phyloP scores from a whole-genome alignment of 2,797 vertebrate genomes.

The Neopelma chrysocephalum region DNA sequence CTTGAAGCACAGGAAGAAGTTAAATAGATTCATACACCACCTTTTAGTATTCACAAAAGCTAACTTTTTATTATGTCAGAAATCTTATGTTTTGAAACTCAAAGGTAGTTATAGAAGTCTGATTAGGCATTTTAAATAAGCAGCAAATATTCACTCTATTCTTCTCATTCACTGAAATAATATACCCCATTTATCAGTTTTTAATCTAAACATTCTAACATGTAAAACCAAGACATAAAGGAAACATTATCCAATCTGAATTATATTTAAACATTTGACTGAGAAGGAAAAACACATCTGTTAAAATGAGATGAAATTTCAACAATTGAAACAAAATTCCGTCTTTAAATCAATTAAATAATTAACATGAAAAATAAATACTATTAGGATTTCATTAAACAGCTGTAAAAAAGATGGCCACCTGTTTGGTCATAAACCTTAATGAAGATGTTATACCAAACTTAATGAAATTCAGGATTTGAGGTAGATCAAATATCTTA shows the following conservation, averaged over 20 bases:
- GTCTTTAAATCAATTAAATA: background rate
- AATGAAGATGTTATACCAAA: background rate
- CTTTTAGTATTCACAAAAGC: background rate
- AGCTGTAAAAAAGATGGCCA: background rate
- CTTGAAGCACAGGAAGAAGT: background rate
- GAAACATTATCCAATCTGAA: background rate
- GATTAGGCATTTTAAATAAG: background rate
- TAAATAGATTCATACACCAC: background rate
- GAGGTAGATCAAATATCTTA: background rate
- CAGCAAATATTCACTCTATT: background rate
- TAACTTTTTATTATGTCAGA: background rate
- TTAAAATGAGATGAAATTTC: background rate
- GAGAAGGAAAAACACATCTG: background rate
- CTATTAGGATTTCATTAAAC: background rate
- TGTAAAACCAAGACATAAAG: background rate
- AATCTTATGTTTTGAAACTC: background rate
- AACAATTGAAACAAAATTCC: background rate
- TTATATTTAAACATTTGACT: background rate
- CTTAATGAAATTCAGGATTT: background rate
- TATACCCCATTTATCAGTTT: background rate
- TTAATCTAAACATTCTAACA: background rate
- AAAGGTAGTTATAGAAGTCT: background rate
- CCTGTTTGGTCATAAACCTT: background rate
- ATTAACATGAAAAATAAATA: background rate
- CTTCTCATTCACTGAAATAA: background rate